Percentiles rank a stretch among this genome's conserved stretches.
Conservation (phyloP, 2,888 invertebrate species). For the Lithosia quadra region DNA sequence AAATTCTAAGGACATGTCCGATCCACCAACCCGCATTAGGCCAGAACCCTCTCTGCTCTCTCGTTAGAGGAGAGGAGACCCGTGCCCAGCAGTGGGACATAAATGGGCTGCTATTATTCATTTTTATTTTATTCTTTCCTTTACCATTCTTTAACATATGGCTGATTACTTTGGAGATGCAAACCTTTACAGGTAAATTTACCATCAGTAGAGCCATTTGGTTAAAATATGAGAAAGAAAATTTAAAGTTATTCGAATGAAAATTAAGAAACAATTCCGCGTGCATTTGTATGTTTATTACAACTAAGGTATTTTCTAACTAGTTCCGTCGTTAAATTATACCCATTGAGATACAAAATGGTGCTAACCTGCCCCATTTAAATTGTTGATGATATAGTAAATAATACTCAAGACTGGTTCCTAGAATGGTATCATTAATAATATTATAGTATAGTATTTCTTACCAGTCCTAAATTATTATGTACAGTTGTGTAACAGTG, state of each 20-base stretch:
- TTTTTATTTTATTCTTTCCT: too few relatives aligned
- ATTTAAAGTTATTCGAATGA: not conserved
- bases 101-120: too few relatives aligned
- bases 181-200: too few relatives aligned
- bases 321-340: not conserved
- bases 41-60: too few relatives aligned
- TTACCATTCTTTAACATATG: too few relatives aligned
- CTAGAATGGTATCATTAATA: not conserved
- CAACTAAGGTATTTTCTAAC: not conserved
- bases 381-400: conserved; percentile 2
- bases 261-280: not conserved
- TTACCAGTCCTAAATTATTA: not conserved
- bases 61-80: too few relatives aligned
- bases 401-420: not conserved
- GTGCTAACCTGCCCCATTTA: not conserved
- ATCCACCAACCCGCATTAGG: too few relatives aligned
- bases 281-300: not conserved
- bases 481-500: not conserved
- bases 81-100: too few relatives aligned
- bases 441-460: not conserved
- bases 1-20: too few relatives aligned
- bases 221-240: too few relatives aligned
- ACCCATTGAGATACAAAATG: not conserved
- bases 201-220: too few relatives aligned
- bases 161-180: too few relatives aligned